These are phyloP conservation scores for Chrysina gloriosa DNA, from an alignment of 2,888 invertebrate genomes.

Conservation along the genomic window DNA sequence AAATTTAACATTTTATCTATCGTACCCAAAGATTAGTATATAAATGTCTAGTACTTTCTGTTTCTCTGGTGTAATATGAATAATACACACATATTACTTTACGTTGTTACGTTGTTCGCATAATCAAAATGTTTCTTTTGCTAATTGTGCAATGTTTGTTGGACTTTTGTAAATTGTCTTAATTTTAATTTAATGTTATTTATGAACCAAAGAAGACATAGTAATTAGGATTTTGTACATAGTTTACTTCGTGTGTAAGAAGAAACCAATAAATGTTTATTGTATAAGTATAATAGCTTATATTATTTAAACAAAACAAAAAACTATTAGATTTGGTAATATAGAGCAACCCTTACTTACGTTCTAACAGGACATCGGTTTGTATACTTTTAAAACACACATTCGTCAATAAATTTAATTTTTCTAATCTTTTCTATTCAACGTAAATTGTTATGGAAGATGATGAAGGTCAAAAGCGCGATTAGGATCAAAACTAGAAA, in stretches of 20 bases:
- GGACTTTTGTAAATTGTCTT: conserved; percentile 29
- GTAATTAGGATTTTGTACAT: conserved; percentile 35
- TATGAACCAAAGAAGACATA: conserved; percentile 39
- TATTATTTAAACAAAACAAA: background rate
- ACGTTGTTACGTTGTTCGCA: background rate
- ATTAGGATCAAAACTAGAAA: too few species aligned
- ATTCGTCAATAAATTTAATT: too few species aligned
- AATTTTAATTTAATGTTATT: conserved; percentile 36
- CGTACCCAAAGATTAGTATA: background rate
- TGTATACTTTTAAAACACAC: background rate
- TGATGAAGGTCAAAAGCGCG: too few species aligned
- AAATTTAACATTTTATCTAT: too few species aligned
- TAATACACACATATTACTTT: background rate
- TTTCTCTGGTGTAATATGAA: background rate
- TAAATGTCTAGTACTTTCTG: background rate
- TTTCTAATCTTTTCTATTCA: too few species aligned
- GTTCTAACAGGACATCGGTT: too few species aligned
- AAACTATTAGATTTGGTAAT: too few species aligned
- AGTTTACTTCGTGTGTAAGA: conserved; percentile 37
- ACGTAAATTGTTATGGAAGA: too few species aligned
- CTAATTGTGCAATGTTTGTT: conserved; percentile 34
- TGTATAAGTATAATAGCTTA: background rate
- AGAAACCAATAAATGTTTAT: conserved; percentile 33
- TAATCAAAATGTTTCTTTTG: background rate
- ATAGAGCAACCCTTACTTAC: too few species aligned